Percentiles rank a stretch among this genome's conserved stretches.
Evolutionary conservation across 2,797 vertebrate species (phyloP).

Genomic region (Brotula barbata): DNA sequence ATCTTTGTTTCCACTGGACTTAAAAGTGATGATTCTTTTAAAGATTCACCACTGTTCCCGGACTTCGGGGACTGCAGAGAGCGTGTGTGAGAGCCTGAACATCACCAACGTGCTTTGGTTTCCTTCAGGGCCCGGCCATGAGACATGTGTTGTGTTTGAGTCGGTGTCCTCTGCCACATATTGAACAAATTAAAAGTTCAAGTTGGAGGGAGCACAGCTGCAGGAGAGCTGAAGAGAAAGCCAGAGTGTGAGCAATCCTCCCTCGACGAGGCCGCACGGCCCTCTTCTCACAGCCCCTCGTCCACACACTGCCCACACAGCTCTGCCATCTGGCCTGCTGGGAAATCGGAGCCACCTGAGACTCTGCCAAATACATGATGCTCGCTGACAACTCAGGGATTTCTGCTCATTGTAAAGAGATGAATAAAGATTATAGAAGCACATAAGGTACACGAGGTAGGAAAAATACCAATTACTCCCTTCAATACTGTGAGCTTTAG

Average conservation of each 20-base stretch:
- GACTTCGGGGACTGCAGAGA: too few species aligned
- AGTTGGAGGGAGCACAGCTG: conserved; percentile 71
- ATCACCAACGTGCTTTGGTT: conserved; percentile 1
- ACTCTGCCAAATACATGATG: conserved; percentile 72
- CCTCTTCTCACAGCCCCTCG: conserved; percentile 50
- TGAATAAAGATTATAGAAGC: conserved; percentile 60
- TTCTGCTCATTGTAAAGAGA: conserved; percentile 66
- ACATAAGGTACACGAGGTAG: conserved; percentile 46
- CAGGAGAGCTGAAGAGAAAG: conserved; percentile 61
- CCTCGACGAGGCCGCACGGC: conserved; percentile 62
- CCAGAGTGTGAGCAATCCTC: conserved; percentile 75
- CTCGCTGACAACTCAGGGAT: conserved; percentile 69
- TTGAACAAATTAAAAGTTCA: conserved; percentile 78
- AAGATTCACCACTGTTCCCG: too few species aligned
- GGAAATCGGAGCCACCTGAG: conserved; percentile 77
- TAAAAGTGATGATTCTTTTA: too few species aligned
- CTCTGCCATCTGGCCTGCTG: conserved; percentile 80
- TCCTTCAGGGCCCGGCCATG: conserved; percentile 23
- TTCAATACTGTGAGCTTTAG: conserved; percentile 32
- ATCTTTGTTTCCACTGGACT: too few species aligned
- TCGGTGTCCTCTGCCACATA: conserved; percentile 64
- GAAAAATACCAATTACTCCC: conserved; percentile 8
- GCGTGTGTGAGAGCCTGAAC: too few species aligned
- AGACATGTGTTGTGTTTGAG: conserved; percentile 62
- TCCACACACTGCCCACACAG: conserved; percentile 70